Base-by-base conservation (phyloP, 2,113 vertebrate genomes). In the Chiloscyllium plagiosum region DNA sequence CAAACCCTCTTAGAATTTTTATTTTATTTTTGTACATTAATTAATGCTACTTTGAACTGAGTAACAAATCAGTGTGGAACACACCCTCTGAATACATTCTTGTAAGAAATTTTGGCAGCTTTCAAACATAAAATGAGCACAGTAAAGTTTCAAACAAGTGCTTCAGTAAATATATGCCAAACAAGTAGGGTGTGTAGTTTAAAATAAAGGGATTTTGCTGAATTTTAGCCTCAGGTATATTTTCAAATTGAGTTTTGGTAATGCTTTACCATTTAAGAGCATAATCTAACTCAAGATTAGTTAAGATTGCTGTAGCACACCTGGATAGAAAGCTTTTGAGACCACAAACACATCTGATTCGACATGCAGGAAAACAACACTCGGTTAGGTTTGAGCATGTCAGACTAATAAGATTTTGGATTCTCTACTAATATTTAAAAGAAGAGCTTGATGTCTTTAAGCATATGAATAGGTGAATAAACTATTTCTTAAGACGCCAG, bases 221-320 rank as follows among this genome's bases (percentile, higher is more conserved):
- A 93, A 93, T 93, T 93, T 93, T 33, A 66, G 65, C 61, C 89
- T 93, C 6, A 68, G 61, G 33, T n/a, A 22, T 93, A 93, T 93
- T 93, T 33, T 93, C 89, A 93, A 93, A 66, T 68, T 93, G 89
- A 93, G n/a, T 61, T 66, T 33, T 93, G n/a, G 89, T 66, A 93
- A 93, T 93, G 56, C 26, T 33, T 65, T 33, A 33, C 26, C 50
- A 90, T 24, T 90, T 90, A 56, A 90, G 86, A 33, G 61, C 56
- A 92, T n/a, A 37, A 92, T 65, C 33, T 65, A 65, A 89, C 50
- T 89, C 50, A 92, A 65, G 89, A 92, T n/a, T 92, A 65, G 56
- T 92, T 33, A 92, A 92, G 13, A 92, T 56, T 92, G 29, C 56
- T n/a, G 12, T 61, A 92, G 56, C 56, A 92, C 89, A 92, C 89